Conservation (phyloP, 1,140 invertebrate genomes). For the Stegodyphus dumicola region DNA sequence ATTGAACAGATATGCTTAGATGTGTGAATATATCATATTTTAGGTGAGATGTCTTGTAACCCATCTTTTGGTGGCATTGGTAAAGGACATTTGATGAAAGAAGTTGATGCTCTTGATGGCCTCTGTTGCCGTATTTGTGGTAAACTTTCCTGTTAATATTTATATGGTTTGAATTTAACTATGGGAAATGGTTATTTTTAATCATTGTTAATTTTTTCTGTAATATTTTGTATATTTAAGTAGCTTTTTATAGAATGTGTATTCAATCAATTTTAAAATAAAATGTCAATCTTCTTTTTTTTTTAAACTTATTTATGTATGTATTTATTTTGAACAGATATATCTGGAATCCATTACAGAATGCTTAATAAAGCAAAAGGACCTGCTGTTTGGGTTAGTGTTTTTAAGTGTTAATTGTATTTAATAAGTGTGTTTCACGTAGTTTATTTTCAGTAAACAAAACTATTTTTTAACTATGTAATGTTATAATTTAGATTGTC, state of each 20-base stretch:
- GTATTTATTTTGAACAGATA: conserved; percentile 65
- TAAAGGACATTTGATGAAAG: conserved; percentile 92
- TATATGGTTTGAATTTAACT: too few species aligned
- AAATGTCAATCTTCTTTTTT: too few species aligned
- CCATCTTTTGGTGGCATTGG: conserved; percentile 96
- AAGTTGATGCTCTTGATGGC: conserved; percentile 93
- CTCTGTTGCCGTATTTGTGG: conserved; percentile 88
- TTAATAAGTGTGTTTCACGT: not conserved
- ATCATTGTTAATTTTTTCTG: too few species aligned
- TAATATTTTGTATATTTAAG: too few species aligned
- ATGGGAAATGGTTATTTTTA: too few species aligned
- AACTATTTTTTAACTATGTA: not conserved
- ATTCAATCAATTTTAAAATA: too few species aligned
- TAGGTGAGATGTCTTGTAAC: conserved; percentile 96
- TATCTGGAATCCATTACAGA: conserved; percentile 73
- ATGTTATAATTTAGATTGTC: not conserved
- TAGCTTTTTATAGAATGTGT: too few species aligned
- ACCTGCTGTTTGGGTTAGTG: conserved; percentile 84
- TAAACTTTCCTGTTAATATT: conserved; percentile 72
- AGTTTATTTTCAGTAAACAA: not conserved
- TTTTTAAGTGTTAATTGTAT: not conserved
- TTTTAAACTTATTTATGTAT: too few species aligned
- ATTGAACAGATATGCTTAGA: too few species aligned
- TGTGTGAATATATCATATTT: conserved; percentile 19
- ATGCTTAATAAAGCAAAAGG: conserved; percentile 82